Evolutionary conservation across 2,113 vertebrate genomes (phyloP), one percentile per base, ranked within the genome.

Genomic region (Microtus montanus): DNA sequence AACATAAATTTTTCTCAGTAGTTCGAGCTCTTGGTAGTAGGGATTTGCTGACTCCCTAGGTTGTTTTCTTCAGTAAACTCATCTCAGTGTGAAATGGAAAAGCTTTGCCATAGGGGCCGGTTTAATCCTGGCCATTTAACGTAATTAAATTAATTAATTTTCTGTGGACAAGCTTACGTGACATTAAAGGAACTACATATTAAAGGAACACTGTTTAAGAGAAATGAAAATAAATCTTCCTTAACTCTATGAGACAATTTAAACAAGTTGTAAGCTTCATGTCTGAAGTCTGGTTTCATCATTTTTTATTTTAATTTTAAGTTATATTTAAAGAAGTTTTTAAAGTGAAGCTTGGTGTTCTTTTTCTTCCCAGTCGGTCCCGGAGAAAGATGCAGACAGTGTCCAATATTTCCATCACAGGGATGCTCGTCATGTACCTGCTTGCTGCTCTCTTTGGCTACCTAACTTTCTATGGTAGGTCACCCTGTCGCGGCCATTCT

Each of bases 381-480:
- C 98, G 97, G 94, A 99, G 95, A 96, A 99, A 99, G 96, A 99
- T 99, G 99, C 99, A 99, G 96, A 98, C 98, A 0, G 99, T 99
- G 86, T 99, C 99, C 58, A 99, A 99, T 92, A 77, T 99, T 94
- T 99, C 99, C 91, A 99, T 99, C 97, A 95, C 99, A 1, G 99
- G 99, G 2, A 99, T 99, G 99, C 98, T 99, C 0, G 35, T 98
- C 92, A 99, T 99, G 99, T 99, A 99, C 97, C 99, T 99, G 97
- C 97, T 99, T 52, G 99, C 99, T 2, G 99, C 99, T 0, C 98
- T 99, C 33, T 99, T 99, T 74, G 99, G 99, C 54, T 99, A 99
- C 95, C 99, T 99, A 75, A 99, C 99, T 5, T 99, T 99, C 96
- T 99, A 99, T 0, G 99, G 99, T 99, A 99, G 95, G 98, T 83